A percentile compares a stretch with the other conserved stretches of the same genome.
phyloP scores from a whole-genome alignment of 2,888 invertebrate genomes.

The Ypsolopha sequella region DNA sequence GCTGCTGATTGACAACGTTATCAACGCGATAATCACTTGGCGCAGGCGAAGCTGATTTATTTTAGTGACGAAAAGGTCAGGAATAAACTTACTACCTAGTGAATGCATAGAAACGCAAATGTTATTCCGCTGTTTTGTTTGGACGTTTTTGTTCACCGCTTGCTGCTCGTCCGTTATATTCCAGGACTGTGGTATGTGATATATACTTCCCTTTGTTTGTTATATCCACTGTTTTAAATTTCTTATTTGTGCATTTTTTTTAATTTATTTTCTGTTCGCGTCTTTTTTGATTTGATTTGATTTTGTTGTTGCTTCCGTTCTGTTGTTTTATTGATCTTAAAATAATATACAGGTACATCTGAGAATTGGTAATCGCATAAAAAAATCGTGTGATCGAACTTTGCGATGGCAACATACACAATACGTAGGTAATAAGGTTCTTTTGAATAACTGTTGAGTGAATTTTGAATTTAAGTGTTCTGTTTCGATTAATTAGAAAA shows the following conservation, averaged over 20 bases:
- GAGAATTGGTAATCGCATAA: no score
- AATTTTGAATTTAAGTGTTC: no score
- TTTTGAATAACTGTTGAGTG: no score
- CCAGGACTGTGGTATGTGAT: constrained; percentile 48
- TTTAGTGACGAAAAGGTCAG: neutral
- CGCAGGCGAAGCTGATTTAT: neutral
- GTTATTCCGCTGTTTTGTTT: constrained; percentile 22
- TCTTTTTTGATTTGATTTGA: no score
- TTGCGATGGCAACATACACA: no score
- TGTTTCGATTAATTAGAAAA: no score
- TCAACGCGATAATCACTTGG: constrained; percentile 2
- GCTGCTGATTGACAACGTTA: constrained; percentile 3
- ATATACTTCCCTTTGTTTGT: neutral
- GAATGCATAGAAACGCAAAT: constrained; percentile 15
- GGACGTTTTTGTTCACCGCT: constrained; percentile 19
- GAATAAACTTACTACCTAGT: neutral
- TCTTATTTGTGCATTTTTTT: neutral
- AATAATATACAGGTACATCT: no score
- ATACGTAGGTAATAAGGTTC: no score
- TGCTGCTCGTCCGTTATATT: constrained; percentile 35
- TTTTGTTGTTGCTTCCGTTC: no score
- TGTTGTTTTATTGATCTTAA: no score
- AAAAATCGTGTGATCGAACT: no score
- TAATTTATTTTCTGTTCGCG: neutral
- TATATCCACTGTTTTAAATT: neutral